phyloP scores from a whole-genome alignment of 2,113 vertebrate genomes.

The Potamarius usumacintae region DNA sequence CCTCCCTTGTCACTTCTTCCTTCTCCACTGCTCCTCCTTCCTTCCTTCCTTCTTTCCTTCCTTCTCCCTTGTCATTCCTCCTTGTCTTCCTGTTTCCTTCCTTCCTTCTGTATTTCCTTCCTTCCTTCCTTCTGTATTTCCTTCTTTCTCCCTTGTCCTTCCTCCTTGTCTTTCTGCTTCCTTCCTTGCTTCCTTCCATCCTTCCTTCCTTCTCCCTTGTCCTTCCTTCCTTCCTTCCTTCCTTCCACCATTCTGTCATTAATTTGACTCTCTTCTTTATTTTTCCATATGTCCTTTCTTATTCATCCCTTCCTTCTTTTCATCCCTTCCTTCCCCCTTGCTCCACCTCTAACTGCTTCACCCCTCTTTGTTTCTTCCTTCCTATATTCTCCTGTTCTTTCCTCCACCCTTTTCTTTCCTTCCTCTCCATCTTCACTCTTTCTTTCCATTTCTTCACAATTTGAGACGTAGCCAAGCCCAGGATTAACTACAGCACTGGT shows the following conservation, averaged over 20 bases:
- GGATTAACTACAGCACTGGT: not conserved
- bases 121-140: too few species aligned
- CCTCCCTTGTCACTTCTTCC: not conserved
- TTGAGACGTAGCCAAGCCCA: not conserved
- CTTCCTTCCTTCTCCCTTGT: not conserved
- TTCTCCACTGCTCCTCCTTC: not conserved
- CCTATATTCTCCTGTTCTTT: not conserved
- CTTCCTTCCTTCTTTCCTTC: not conserved
- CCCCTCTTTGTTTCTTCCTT: not conserved
- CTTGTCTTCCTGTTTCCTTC: not conserved
- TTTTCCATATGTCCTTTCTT: not conserved
- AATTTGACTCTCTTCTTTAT: not conserved
- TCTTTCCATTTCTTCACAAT: not conserved
- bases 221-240: not conserved
- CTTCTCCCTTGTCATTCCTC: not conserved
- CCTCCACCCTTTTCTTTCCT: not conserved
- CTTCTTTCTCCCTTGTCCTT: too few species aligned
- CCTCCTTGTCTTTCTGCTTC: too few species aligned
- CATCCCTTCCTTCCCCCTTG: not conserved
- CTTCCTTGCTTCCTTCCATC: not conserved
- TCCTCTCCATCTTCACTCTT: not conserved
- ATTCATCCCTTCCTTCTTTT: not conserved
- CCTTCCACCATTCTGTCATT: not conserved
- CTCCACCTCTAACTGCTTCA: not conserved
- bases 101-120: not conserved